Evolutionary conservation across 2,888 invertebrate genomes (phyloP), one percentile per base, ranked within the genome.

Genomic region (Leucoptera coffeella): DNA sequence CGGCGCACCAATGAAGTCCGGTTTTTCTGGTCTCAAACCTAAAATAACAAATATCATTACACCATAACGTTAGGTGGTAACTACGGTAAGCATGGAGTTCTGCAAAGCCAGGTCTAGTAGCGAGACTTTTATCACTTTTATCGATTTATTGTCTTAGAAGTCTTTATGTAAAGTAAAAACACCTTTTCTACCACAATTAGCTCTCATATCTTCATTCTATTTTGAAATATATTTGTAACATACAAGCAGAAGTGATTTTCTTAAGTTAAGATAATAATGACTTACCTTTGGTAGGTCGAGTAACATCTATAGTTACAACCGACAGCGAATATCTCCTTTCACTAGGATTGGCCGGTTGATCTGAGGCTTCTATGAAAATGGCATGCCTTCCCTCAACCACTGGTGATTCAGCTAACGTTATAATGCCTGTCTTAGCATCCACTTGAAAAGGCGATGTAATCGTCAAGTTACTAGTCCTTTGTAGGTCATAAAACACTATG

Each of bases 1-100:
- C 0, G 90, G 89, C 1, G 88, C 80, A 14, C 88, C 88, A 12
- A 89, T 71, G 38, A 90, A 90, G 42, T 84, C 85, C 2, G 89
- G 87, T 17, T 71, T 71, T 26, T 78, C 77, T 23, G 60, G 49
- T 39, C 56, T 58, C 22, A 55, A 48, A 23, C 67, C 78, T 78
- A 35, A 29, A 51, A 51, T 29, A 12, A 20, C 29, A 17, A 17
- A 22, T 23, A 12, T 14, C 9, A 9, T 17, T 17, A 9, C 17
- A 17, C 6, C n/a, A n/a, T n/a, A n/a, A n/a, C n/a, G n/a, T n/a
- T n/a, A n/a, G n/a, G n/a, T n/a, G n/a, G n/a, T n/a, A n/a, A n/a
- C n/a, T n/a, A n/a, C n/a, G n/a, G n/a, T n/a, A n/a, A n/a, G n/a
- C n/a, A n/a, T n/a, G n/a, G n/a, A n/a, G n/a, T n/a, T n/a, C n/a